Evolutionary conservation across 2,113 vertebrate genomes (phyloP).

Genomic region (Dissostichus mawsoni): DNA sequence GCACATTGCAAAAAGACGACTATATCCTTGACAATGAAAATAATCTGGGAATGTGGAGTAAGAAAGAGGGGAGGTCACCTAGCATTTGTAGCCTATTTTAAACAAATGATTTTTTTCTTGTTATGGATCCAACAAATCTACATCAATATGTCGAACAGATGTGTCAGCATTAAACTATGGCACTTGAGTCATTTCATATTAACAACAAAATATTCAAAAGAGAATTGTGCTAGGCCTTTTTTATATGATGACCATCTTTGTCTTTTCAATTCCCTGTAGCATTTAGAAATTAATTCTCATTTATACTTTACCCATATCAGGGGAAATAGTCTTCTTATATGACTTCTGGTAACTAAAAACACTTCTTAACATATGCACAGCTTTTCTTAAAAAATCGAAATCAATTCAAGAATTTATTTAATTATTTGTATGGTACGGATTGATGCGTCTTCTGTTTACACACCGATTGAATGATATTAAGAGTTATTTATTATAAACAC

Average conservation of each 20-base stretch:
- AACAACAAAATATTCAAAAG: neutral
- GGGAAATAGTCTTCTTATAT: no score
- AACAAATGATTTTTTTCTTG: no score
- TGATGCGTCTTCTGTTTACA: conserved; percentile 24
- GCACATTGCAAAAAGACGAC: neutral
- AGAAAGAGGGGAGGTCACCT: no score
- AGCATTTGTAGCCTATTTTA: no score
- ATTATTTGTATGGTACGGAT: conserved; percentile 27
- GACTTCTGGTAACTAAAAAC: no score
- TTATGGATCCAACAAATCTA: no score
- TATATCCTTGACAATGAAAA: neutral
- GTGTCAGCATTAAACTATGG: neutral
- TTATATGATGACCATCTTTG: neutral
- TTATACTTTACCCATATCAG: no score
- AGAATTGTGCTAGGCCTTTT: neutral
- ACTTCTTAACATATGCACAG: neutral
- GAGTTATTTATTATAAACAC: neutral
- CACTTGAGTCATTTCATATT: neutral
- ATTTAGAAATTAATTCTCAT: conserved; percentile 22
- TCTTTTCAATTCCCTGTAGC: conserved; percentile 6
- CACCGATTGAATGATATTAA: conserved; percentile 7
- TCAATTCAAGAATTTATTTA: conserved; percentile 24
- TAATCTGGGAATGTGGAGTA: no score
- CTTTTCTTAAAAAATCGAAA: conserved; percentile 21
- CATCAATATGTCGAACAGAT: no score